These are phyloP conservation scores for Meles meles DNA, from an alignment of 2,113 vertebrate genomes.

Conservation along the genomic window DNA sequence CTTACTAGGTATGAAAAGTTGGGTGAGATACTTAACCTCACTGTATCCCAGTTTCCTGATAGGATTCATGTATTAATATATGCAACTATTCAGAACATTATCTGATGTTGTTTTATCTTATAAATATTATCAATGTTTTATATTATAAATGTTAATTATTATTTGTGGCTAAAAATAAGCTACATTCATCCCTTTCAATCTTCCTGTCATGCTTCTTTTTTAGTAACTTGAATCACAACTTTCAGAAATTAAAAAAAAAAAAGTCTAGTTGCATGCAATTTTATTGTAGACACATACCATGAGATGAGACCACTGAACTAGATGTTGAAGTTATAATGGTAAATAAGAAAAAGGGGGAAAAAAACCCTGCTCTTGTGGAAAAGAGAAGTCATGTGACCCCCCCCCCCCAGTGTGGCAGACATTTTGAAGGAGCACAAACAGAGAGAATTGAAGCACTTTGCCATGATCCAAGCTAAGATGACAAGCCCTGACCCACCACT, in stretches of 20 bases:
- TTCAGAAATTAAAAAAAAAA: not conserved
- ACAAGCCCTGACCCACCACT: not conserved
- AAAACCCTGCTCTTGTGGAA: not conserved
- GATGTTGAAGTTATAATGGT: not conserved
- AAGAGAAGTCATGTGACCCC: not conserved
- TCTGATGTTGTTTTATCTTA: not conserved
- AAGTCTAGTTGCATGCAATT: not conserved
- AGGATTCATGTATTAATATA: not conserved
- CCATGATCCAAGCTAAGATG: not conserved
- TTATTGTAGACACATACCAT: not conserved
- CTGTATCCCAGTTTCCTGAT: not conserved
- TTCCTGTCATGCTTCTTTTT: not conserved
- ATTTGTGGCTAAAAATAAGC: not conserved
- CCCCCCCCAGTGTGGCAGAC: accelerated
- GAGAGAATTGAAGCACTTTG: not conserved
- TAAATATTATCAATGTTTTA: not conserved
- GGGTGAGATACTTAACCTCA: not conserved
- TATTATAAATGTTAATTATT: not conserved
- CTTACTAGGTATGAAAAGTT: not conserved
- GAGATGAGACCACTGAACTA: not conserved
- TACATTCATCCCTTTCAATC: not conserved
- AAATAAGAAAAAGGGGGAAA: not conserved
- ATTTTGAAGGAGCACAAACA: not conserved
- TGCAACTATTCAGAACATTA: not conserved
- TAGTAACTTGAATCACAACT: not conserved